phyloP scores from a whole-genome alignment of 2,113 vertebrate genomes.

The Neofelis nebulosa region DNA sequence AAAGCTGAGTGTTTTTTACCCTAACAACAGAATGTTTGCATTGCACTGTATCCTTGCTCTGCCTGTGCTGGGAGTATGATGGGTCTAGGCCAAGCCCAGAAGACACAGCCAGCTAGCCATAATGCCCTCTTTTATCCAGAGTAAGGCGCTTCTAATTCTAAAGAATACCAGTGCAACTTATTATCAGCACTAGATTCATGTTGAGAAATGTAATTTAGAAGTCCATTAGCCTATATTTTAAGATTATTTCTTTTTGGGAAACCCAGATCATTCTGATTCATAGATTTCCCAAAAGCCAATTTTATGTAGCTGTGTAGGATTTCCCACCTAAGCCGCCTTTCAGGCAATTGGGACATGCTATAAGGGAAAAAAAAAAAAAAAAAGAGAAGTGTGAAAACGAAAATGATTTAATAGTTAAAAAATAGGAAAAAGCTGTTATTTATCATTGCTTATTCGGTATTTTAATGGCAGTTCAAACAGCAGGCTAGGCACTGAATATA shows the following conservation, averaged over 20 bases:
- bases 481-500: not conserved
- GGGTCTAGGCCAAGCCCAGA: not conserved
- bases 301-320: conserved; percentile 15
- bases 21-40: not conserved
- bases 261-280: not conserved
- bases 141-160: not conserved
- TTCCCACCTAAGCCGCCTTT: not conserved
- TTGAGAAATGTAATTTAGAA: not conserved
- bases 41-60: not conserved
- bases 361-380: not conserved
- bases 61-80: not conserved
- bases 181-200: not conserved
- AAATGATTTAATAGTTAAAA: conserved; percentile 27
- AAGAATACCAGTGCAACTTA: not conserved
- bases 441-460: conserved; percentile 5
- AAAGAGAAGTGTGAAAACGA: conserved; percentile 3
- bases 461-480: conserved; percentile 22
- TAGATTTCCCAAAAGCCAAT: conserved; percentile 23
- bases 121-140: conserved; percentile 10
- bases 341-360: not conserved
- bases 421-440: not conserved
- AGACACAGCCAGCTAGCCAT: not conserved
- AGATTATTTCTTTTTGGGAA: not conserved
- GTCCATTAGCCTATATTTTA: not conserved
- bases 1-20: not conserved